phyloP scores from a whole-genome alignment of 2,113 vertebrate species.

The Vicugna pacos region DNA sequence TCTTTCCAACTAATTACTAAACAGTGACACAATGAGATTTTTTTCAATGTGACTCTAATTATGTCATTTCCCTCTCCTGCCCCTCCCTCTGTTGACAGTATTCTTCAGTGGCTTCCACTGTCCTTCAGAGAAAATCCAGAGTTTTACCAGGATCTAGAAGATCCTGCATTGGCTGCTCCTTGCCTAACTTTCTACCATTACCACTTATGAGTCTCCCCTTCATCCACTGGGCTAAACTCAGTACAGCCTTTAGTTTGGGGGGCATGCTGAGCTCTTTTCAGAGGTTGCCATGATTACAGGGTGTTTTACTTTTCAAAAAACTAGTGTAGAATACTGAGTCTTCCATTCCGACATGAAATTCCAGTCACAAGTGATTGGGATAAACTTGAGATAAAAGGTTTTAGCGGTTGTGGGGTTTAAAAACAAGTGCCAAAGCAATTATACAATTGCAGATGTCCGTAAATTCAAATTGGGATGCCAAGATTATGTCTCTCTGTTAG shows the following conservation, averaged over 20 bases:
- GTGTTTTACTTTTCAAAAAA: slow-evolving; percentile 2
- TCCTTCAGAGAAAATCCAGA: neutral
- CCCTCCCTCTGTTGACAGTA: neutral
- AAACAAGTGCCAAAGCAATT: slow-evolving; percentile 12
- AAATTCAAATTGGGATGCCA: neutral
- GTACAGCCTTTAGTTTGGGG: neutral
- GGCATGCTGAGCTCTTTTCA: neutral
- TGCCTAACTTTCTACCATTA: neutral
- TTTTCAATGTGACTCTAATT: neutral
- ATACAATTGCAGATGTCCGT: neutral
- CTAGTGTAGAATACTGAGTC: neutral
- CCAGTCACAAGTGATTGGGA: neutral
- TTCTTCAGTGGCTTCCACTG: neutral
- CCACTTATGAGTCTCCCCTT: neutral
- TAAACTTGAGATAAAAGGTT: slow-evolving; percentile 1
- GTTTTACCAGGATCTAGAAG: neutral
- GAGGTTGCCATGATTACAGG: neutral
- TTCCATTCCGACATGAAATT: neutral
- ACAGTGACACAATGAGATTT: neutral
- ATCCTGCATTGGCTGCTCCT: neutral
- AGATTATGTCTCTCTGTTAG: neutral
- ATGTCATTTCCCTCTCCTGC: neutral
- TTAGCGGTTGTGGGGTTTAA: neutral
- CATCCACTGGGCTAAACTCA: neutral
- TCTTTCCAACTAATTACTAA: neutral